A percentile compares a stretch with the other conserved stretches of the same genome.
Evolutionary conservation across 2,113 vertebrate genomes (phyloP).

Genomic region (Zapornia atra): DNA sequence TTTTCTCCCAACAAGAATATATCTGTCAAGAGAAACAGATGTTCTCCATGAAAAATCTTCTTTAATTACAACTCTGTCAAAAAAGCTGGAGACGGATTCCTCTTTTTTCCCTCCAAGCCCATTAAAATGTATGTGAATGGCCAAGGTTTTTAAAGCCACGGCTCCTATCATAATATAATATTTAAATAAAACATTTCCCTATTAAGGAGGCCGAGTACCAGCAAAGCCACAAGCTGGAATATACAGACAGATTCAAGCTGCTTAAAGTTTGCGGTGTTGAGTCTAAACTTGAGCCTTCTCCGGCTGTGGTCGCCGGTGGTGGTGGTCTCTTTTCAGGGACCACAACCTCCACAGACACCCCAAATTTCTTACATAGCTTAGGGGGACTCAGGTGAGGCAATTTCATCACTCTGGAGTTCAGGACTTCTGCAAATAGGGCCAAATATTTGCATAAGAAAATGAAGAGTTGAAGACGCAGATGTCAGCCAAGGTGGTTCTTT

Average conservation of each 20-base stretch:
- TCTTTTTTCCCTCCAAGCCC: background rate
- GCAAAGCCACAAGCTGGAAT: background rate
- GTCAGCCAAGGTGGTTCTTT: background rate
- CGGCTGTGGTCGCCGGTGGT: rapidly evolving
- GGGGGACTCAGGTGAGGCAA: background rate
- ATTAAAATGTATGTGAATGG: background rate
- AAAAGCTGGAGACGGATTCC: conserved; percentile 7
- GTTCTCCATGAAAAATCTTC: conserved; percentile 48
- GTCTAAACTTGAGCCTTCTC: background rate
- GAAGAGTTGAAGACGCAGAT: background rate
- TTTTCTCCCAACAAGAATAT: conserved; percentile 65
- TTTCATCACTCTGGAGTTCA: background rate
- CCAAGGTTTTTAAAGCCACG: background rate
- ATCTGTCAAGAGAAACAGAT: conserved; percentile 68
- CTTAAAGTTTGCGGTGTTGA: background rate
- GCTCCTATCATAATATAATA: background rate
- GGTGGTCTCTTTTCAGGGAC: background rate
- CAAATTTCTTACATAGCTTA: background rate
- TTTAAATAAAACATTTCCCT: conserved; percentile 30
- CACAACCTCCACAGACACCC: background rate
- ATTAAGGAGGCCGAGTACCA: background rate
- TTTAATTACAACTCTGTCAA: conserved; percentile 61
- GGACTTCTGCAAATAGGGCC: background rate
- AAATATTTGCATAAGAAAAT: background rate
- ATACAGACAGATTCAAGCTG: background rate